Evolutionary conservation across 2,113 vertebrate genomes (phyloP).

Genomic region (Gavia stellata): DNA sequence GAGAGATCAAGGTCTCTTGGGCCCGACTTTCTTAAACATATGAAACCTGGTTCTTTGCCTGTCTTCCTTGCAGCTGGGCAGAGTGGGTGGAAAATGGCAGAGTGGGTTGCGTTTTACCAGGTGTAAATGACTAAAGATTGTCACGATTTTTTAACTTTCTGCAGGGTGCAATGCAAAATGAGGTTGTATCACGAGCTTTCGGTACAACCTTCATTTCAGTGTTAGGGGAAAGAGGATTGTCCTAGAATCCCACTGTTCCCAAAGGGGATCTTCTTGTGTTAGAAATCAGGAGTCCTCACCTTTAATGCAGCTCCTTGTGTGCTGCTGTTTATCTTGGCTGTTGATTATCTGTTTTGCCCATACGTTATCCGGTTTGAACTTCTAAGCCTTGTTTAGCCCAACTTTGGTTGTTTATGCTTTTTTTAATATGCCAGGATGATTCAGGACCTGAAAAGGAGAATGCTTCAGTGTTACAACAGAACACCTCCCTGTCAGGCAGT

Average conservation of each 20-base stretch:
- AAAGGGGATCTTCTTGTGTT: background rate
- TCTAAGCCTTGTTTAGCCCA: background rate
- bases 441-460: constrained; percentile 91
- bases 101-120: background rate
- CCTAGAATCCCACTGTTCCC: background rate
- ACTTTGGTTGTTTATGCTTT: background rate
- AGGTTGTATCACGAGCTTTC: background rate
- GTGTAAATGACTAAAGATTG: background rate
- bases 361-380: background rate
- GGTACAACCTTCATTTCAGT: background rate
- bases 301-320: background rate
- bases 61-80: background rate
- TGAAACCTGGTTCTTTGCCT: background rate
- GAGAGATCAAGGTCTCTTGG: background rate
- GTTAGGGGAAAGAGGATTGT: background rate
- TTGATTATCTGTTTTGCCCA: background rate
- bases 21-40: background rate
- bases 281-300: background rate
- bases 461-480: constrained; percentile 83
- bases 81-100: background rate
- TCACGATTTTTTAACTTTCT: background rate
- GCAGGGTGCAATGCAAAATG: background rate
- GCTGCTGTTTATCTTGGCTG: background rate
- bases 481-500: constrained; percentile 72
- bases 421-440: constrained; percentile 79